A percentile compares a stretch with the other conserved stretches of the same genome.
Evolutionary conservation across 2,888 invertebrate species (phyloP).

Genomic region (Sphinx pinastri): DNA sequence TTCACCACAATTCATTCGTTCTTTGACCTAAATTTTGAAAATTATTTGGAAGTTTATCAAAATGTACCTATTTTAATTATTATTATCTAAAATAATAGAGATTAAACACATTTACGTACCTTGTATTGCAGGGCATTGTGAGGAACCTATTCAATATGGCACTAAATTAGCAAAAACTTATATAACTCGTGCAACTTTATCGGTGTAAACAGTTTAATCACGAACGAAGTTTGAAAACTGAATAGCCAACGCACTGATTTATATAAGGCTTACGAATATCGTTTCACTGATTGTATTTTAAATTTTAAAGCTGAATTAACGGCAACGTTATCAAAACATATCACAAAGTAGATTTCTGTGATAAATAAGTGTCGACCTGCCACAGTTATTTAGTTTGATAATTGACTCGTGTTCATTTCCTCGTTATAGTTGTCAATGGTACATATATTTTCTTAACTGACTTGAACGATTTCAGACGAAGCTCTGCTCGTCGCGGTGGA

Average conservation of each 20-base stretch:
- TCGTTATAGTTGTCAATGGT: neutral
- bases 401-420: slow-evolving; percentile 33
- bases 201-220: neutral
- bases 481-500: slow-evolving; percentile 5
- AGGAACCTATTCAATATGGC: slow-evolving; percentile 20
- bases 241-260: slow-evolving; percentile 27
- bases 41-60: too few relatives aligned
- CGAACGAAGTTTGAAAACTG: slow-evolving; percentile 16
- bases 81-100: neutral
- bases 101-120: slow-evolving; percentile 33
- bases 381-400: slow-evolving; percentile 37
- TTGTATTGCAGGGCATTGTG: slow-evolving; percentile 35
- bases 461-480: neutral
- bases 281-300: slow-evolving; percentile 36
- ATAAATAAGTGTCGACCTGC: slow-evolving; percentile 37
- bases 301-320: slow-evolving; percentile 33
- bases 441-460: neutral
- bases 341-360: slow-evolving; percentile 37
- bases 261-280: slow-evolving; percentile 29
- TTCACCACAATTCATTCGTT: too few relatives aligned
- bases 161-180: neutral
- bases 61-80: too few relatives aligned
- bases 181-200: slow-evolving; percentile 7
- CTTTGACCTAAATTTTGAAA: too few relatives aligned
- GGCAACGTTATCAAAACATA: slow-evolving; percentile 36